phyloP scores from a whole-genome alignment of 2,888 invertebrate genomes.

The Spatulosminthurus flaviceps region DNA sequence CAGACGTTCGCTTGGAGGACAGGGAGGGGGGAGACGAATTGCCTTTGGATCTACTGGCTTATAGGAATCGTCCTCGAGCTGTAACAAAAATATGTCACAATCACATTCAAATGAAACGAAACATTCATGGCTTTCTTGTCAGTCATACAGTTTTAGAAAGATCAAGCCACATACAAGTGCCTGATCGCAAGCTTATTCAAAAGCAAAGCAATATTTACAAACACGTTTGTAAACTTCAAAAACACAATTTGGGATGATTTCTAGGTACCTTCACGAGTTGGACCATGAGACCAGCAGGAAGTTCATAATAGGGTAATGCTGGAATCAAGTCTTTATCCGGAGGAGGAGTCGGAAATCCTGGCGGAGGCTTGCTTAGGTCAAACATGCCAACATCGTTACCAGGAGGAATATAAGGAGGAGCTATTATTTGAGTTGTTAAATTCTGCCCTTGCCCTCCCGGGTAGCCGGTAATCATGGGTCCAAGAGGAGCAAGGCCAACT shows the following conservation, averaged over 20 bases:
- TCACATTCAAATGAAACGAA: not conserved
- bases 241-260: not conserved
- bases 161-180: too few relatives aligned
- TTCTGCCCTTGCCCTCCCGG: conserved; percentile 49
- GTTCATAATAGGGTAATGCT: conserved; percentile 87
- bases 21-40: conserved; percentile 92
- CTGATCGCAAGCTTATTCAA: too few relatives aligned
- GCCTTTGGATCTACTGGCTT: conserved; percentile 87
- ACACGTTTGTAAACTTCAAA: not conserved
- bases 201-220: too few relatives aligned
- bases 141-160: too few relatives aligned
- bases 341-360: conserved; percentile 64
- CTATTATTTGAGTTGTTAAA: conserved; percentile 56
- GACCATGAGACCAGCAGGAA: conserved; percentile 97
- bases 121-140: too few relatives aligned
- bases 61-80: conserved; percentile 73
- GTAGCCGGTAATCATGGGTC: conserved; percentile 48
- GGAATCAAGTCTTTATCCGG: conserved; percentile 62
- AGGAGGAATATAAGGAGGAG: conserved; percentile 52
- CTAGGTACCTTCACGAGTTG: conserved; percentile 85
- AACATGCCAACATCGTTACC: conserved; percentile 56
- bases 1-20: conserved; percentile 91
- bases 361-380: conserved; percentile 65
- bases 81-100: not conserved
- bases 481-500: conserved; percentile 41